Evolutionary conservation across 2,888 invertebrate species (phyloP).

Genomic region (Anorthoa munda): DNA sequence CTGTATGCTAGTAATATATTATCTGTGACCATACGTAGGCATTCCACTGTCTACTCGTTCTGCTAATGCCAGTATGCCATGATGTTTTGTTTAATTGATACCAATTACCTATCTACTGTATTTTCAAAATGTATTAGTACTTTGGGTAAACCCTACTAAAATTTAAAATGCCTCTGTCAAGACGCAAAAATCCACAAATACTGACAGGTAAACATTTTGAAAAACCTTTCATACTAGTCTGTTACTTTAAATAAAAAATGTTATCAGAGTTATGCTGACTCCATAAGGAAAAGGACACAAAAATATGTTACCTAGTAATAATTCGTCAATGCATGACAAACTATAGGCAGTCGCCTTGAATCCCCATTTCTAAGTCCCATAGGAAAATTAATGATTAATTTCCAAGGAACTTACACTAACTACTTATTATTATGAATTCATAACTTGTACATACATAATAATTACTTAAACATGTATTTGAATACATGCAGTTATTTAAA

Average conservation of each 20-base stretch:
- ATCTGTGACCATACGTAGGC: not conserved
- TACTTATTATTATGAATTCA: not conserved
- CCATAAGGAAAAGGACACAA: conserved; percentile 23
- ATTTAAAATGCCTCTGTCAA: not conserved
- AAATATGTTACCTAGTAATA: conserved; percentile 4
- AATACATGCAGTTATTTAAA: not conserved
- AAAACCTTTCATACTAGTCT: not conserved
- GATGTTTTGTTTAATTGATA: not conserved
- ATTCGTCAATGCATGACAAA: conserved; percentile 9
- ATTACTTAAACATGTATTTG: not conserved
- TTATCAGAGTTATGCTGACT: not conserved
- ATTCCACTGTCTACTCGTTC: not conserved
- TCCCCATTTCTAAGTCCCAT: conserved; percentile 14
- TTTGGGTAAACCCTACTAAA: not conserved
- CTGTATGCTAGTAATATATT: too few species aligned
- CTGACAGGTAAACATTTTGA: not conserved
- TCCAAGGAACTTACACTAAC: conserved; percentile 1
- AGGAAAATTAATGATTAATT: not conserved
- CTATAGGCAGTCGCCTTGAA: conserved; percentile 19
- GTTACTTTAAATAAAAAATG: not conserved
- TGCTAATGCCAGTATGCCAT: too few species aligned
- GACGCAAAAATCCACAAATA: not conserved
- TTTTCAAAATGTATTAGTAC: too few species aligned
- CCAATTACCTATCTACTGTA: not conserved
- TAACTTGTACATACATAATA: not conserved